Base-by-base conservation (phyloP, 2,113 vertebrate genomes). In the Diphyllodes magnificus region DNA sequence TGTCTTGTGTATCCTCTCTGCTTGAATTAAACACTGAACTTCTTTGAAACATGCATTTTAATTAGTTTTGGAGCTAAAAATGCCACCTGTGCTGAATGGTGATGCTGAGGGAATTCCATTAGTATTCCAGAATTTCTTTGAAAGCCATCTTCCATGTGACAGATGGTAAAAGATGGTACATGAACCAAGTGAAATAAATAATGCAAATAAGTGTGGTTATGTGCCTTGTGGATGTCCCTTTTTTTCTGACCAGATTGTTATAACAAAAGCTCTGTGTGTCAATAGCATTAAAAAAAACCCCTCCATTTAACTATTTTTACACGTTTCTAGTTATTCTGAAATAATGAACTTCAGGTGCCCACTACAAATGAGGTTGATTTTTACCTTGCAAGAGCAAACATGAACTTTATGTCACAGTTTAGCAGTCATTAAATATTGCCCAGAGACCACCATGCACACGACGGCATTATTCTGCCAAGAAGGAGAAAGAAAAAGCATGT, bases 41-140 rank as follows among this genome's bases (percentile, higher is more conserved):
- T 85, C 65, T 92, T 95, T 92, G 84, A 85, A 95, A 89, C 50
- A 89, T 65, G 42, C 66, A 92, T 96, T 94, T 96, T 91, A 97
- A 92, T 95, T 77, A 91, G 78, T 70, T 95, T 69, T 90, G 64
- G 49, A 92, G 49, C 66, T 92, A 95, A 95, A 95, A 95, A 91
- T 82, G 94, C 86, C 91, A 94, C 94, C 93, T 96, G 91, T 75
- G 84, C 66, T 87, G 78, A 91, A 91, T 94, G 89, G 57, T 87
- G 91, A 93, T 93, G 78, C 61, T 87, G 42, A 93, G 73, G 89
- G 78, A 95, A 84, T 91, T 93, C 96, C 87, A 90, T 93, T 95
- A 92, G 77, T 87, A 93, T 92, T 95, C 85, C 60, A 93, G 66
- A 95, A 95, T 94, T 93, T 93, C 66, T 91, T 90, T 93, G 85